Evolutionary conservation across 2,888 invertebrate species (phyloP).

Genomic region (Eledona agricola): DNA sequence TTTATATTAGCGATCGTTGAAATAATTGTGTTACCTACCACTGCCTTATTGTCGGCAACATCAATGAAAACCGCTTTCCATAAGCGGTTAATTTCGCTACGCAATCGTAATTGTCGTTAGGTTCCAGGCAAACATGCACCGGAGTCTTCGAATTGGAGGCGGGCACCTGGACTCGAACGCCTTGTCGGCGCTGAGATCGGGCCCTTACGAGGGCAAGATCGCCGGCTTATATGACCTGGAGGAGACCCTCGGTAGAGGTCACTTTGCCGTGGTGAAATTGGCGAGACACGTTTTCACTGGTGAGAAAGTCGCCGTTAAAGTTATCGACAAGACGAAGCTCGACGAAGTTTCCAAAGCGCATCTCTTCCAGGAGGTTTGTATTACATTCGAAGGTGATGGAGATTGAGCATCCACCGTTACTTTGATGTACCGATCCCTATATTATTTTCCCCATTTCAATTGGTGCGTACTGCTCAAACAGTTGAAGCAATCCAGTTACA

Average conservation of each 20-base stretch:
- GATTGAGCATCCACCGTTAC: too few relatives aligned
- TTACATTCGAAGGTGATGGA: too few relatives aligned
- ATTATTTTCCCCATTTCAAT: too few relatives aligned
- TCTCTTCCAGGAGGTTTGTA: constrained; percentile 97
- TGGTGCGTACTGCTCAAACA: too few relatives aligned
- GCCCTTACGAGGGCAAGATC: constrained; percentile 82
- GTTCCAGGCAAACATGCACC: constrained; percentile 48
- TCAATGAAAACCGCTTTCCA: too few relatives aligned
- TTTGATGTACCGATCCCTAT: too few relatives aligned
- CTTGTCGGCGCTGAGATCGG: constrained; percentile 36
- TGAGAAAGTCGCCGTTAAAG: constrained; percentile 97
- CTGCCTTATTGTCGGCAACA: too few relatives aligned
- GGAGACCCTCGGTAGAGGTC: constrained; percentile 96
- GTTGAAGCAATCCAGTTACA: too few relatives aligned
- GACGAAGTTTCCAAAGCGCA: constrained; percentile 96
- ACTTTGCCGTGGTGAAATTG: constrained; percentile 98
- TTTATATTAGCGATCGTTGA: too few relatives aligned
- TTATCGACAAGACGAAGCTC: constrained; percentile 98
- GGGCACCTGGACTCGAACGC: constrained; percentile 42
- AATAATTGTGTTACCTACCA: too few relatives aligned
- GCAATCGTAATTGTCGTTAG: not conserved
- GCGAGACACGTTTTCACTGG: constrained; percentile 99
- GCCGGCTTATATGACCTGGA: constrained; percentile 97
- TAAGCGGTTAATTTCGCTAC: not conserved
- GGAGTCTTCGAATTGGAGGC: constrained; percentile 50